phyloP scores from a whole-genome alignment of 2,113 vertebrate species.

The Ellobius talpinus region DNA sequence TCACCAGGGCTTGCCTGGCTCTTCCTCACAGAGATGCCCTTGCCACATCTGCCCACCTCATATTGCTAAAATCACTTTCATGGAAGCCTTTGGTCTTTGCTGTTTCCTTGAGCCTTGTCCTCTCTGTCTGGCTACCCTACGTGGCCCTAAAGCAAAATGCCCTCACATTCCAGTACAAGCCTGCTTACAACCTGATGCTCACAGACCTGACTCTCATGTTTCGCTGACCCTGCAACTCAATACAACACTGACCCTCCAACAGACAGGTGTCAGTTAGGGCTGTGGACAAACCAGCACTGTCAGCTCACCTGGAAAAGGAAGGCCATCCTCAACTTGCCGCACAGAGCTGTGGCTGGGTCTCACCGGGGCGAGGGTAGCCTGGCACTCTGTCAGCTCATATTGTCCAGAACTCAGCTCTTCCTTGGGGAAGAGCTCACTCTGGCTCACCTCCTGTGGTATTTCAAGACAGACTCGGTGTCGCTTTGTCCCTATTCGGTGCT shows the following conservation, averaged over 20 bases:
- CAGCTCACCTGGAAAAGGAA: slow-evolving; percentile 85
- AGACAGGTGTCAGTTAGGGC: background rate
- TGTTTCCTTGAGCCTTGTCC: background rate
- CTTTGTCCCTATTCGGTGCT: slow-evolving; percentile 97
- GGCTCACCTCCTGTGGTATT: slow-evolving; percentile 93
- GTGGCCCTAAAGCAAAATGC: background rate
- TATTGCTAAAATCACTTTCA: background rate
- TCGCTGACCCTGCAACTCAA: background rate
- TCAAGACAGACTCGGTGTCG: slow-evolving; percentile 96
- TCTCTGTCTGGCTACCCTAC: rapidly evolving
- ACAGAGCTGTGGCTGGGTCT: slow-evolving; percentile 75
- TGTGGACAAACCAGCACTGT: background rate
- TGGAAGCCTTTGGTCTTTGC: background rate
- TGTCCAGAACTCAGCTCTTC: slow-evolving; percentile 87
- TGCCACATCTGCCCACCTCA: background rate
- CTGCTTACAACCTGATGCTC: background rate
- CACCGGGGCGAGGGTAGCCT: slow-evolving; percentile 67
- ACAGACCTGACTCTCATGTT: no score
- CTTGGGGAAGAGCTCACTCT: slow-evolving; percentile 90
- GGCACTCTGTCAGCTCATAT: slow-evolving; percentile 80
- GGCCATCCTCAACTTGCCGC: slow-evolving; percentile 82
- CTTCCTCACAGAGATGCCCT: background rate
- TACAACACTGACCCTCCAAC: background rate
- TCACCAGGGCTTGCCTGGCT: background rate
- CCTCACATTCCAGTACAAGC: background rate